These are phyloP conservation scores for Syngnathus typhle DNA, from an alignment of 2,113 vertebrate genomes.

Conservation along the genomic window DNA sequence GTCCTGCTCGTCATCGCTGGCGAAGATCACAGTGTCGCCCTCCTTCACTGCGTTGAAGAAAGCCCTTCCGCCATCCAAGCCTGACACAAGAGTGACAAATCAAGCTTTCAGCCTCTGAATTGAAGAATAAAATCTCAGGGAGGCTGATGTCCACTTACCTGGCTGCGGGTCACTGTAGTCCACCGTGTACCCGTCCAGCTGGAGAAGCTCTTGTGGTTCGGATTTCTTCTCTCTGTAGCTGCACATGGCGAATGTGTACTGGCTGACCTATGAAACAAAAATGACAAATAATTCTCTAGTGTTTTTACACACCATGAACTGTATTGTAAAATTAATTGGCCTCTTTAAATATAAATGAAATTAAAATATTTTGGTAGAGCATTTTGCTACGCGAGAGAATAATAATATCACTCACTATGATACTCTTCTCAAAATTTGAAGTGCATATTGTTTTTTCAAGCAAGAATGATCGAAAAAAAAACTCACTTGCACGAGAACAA, in stretches of 20 bases:
- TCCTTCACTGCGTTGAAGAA: constrained; percentile 99
- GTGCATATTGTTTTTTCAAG: too few species aligned
- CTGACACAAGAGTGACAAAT: constrained; percentile 48
- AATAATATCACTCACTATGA: too few species aligned
- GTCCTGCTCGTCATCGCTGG: constrained; percentile 97
- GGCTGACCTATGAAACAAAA: constrained; percentile 82
- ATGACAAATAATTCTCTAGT: too few species aligned
- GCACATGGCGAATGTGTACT: constrained; percentile 99
- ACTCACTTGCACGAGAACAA: constrained; percentile 95
- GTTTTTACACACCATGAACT: too few species aligned
- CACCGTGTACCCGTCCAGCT: constrained; percentile 97
- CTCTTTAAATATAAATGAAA: neutral
- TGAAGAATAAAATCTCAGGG: neutral
- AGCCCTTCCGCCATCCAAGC: constrained; percentile 93
- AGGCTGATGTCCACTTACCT: constrained; percentile 66
- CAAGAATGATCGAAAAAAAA: neutral
- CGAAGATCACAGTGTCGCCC: constrained; percentile 98
- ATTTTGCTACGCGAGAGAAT: neutral
- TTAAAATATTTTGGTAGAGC: neutral
- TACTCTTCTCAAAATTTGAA: too few species aligned
- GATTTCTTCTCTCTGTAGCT: constrained; percentile 99
- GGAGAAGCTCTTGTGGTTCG: constrained; percentile 94
- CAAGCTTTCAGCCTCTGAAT: too few species aligned
- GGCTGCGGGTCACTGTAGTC: constrained; percentile 98
- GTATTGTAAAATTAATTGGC: too few species aligned